Base-by-base conservation (phyloP, 2,797 vertebrate species). In the Bradypodion pumilum region DNA sequence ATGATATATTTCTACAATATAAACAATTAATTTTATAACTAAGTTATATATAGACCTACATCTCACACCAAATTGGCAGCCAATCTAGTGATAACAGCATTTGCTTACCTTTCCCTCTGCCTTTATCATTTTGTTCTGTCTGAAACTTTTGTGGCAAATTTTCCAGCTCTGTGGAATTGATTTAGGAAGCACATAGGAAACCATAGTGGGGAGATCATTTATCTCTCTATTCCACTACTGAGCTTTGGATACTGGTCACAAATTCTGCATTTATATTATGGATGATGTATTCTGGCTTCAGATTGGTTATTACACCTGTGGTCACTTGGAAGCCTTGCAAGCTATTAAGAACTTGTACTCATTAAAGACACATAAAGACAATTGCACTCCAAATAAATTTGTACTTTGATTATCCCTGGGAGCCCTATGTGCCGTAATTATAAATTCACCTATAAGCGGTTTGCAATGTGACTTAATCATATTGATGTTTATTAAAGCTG, bases 211-310 rank as follows among this genome's bases (percentile, higher is more conserved):
- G 52, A 56, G 52, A 6, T 16, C 52, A 56, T 19, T 19, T 56
- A 5, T 56, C 12, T 56, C 52, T 52, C 5, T 19, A 56, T 56
- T 56, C 13, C 52, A 56, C 52, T 56, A 4, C 52, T 25, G 23
- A 8, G 35, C 21, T 23, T 69, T 69, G 7, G 0, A 70, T 70
- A 1, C 40, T 70, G 23, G 7, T 40, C 16, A 16, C 70, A 85
- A 62, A 85, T 10, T 15, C 82, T 66, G 81, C 72, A 82, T 69
- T 78, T 72, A 81, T 87, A 56, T 0, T 23, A 13, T 7, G 3
- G 86, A 86, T 76, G 84, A 68, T 83, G 78, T 0, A 46, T 59
- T 32, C 74, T 89, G 35, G n/a, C 42, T 89, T 90, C 87, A 82
- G 65, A 63, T 63, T 80, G 85, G 9, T 2, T 84, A 27, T 79